Conservation (phyloP, 2,113 vertebrate species). For the Pterocles gutturalis region DNA sequence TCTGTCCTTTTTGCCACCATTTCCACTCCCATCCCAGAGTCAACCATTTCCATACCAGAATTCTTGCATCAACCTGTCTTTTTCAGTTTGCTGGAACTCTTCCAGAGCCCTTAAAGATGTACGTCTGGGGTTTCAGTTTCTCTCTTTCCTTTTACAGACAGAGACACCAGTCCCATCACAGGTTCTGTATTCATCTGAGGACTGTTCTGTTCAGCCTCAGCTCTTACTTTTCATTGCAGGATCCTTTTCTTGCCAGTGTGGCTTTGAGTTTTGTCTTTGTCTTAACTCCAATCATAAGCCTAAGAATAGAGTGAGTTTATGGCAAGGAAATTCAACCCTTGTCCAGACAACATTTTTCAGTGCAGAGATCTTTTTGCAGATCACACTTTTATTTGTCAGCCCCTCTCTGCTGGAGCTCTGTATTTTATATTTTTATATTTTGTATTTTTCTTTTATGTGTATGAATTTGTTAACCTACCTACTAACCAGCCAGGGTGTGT, state of each 20-base stretch:
- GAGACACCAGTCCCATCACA: not conserved
- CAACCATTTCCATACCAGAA: accelerated
- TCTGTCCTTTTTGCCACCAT: not conserved
- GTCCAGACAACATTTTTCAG: not conserved
- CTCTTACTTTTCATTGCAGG: not conserved
- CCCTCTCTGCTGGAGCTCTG: not conserved
- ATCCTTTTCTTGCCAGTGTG: not conserved
- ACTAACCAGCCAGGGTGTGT: not conserved
- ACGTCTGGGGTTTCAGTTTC: not conserved
- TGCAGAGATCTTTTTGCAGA: not conserved
- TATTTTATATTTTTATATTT: not conserved
- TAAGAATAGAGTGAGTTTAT: not conserved
- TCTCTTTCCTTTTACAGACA: not conserved
- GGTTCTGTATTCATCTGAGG: not conserved
- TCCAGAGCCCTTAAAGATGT: not conserved
- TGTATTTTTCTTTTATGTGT: not conserved
- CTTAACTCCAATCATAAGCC: not conserved
- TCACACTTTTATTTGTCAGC: not conserved
- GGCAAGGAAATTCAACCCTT: not conserved
- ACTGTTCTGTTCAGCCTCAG: not conserved
- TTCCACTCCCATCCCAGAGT: not conserved
- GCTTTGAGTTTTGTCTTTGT: not conserved
- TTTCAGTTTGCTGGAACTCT: not conserved
- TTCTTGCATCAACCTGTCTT: not conserved
- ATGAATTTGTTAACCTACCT: not conserved